Evolutionary conservation across 2,888 invertebrate genomes (phyloP).

Genomic region (Bimastos eiseni): DNA sequence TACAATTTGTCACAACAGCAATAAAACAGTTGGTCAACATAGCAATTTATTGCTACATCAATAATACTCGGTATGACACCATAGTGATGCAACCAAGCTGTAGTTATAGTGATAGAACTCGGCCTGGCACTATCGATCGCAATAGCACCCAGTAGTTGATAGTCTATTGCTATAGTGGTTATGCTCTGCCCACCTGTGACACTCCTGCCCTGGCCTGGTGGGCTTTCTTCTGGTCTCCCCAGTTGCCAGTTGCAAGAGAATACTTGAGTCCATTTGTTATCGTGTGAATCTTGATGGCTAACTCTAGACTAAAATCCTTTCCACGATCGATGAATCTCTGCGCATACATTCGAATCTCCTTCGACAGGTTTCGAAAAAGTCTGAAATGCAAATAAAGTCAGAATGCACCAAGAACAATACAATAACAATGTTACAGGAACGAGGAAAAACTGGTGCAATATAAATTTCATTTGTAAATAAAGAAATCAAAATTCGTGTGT

Average conservation of each 20-base stretch:
- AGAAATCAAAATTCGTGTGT: too few relatives aligned
- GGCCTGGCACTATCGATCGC: not conserved
- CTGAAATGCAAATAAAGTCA: slow-evolving; percentile 54
- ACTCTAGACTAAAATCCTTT: slow-evolving; percentile 95
- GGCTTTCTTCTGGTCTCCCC: slow-evolving; percentile 99
- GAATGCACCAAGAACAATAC: too few relatives aligned
- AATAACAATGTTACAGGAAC: too few relatives aligned
- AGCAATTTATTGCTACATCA: too few relatives aligned
- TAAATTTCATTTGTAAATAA: too few relatives aligned
- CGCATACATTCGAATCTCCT: slow-evolving; percentile 96
- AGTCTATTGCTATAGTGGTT: too few relatives aligned
- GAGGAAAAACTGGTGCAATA: too few relatives aligned
- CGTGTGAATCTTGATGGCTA: slow-evolving; percentile 93
- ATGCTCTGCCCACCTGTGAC: slow-evolving; percentile 70
- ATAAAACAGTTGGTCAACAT: too few relatives aligned
- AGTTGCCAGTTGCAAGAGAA: slow-evolving; percentile 97
- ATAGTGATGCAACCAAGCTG: too few relatives aligned
- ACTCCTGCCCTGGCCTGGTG: slow-evolving; percentile 97
- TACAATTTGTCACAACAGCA: too few relatives aligned
- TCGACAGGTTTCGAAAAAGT: slow-evolving; percentile 90
- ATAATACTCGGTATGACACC: too few relatives aligned
- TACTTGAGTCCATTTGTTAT: slow-evolving; percentile 97
- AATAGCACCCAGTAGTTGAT: too few relatives aligned
- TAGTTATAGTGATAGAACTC: not conserved
- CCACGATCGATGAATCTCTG: slow-evolving; percentile 97